Percentiles rank a stretch among this genome's conserved stretches.
phyloP scores from a whole-genome alignment of 2,888 invertebrate genomes.

The Polyploca ridens region DNA sequence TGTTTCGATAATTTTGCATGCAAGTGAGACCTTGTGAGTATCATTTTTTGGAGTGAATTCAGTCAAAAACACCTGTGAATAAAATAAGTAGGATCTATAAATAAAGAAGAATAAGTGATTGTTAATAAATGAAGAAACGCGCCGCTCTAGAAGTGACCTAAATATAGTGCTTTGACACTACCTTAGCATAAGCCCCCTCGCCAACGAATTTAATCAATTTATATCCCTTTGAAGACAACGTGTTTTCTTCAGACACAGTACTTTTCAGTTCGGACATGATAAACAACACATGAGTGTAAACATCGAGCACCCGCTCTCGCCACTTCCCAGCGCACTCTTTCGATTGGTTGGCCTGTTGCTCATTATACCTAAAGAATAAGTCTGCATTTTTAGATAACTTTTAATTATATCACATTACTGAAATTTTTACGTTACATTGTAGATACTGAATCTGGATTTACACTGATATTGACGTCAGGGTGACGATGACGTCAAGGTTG shows the following conservation, averaged over 20 bases:
- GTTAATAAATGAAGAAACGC: no score
- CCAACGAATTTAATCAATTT: conserved; percentile 87
- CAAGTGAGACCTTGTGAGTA: conserved; percentile 68
- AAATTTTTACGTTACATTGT: conserved; percentile 48
- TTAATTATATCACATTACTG: conserved; percentile 45
- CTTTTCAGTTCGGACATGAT: conserved; percentile 78
- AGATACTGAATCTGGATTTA: conserved; percentile 18
- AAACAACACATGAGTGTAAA: conserved; percentile 50
- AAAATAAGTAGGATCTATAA: not conserved
- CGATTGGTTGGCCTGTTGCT: conserved; percentile 44
- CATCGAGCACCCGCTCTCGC: conserved; percentile 44
- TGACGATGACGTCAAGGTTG: conserved; percentile 7
- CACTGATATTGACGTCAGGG: conserved; percentile 11
- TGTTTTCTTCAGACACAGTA: conserved; percentile 75
- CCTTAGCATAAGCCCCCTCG: conserved; percentile 93
- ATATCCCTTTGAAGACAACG: conserved; percentile 84
- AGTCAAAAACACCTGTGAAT: conserved; percentile 69
- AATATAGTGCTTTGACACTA: conserved; percentile 44
- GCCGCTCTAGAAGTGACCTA: not conserved
- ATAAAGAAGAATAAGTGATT: not conserved
- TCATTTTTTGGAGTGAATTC: conserved; percentile 66
- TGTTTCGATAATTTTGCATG: conserved; percentile 91
- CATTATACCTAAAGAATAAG: conserved; percentile 22
- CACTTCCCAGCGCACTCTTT: conserved; percentile 39
- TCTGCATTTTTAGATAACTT: conserved; percentile 64